Percentiles rank a stretch among this genome's conserved stretches.
Conservation (phyloP, 2,888 invertebrate species). For the Mactromeris polynyma region DNA sequence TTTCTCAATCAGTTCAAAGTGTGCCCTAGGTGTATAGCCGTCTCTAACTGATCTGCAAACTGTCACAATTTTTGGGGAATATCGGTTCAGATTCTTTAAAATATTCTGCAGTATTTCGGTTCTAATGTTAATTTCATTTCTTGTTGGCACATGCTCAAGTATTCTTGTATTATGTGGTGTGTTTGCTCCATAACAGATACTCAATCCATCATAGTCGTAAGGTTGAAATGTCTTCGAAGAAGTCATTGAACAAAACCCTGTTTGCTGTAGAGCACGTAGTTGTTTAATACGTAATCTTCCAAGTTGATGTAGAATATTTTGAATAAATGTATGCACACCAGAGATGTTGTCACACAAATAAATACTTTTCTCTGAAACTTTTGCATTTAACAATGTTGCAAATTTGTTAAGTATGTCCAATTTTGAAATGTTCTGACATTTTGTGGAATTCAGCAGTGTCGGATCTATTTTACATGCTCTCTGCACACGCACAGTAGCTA, state of each 20-base stretch:
- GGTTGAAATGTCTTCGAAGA: constrained; percentile 71
- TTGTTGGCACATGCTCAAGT: constrained; percentile 70
- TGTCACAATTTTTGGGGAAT: constrained; percentile 75
- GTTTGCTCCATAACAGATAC: constrained; percentile 79
- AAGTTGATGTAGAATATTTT: constrained; percentile 56
- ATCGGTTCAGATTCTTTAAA: constrained; percentile 59
- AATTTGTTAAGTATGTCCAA: neutral
- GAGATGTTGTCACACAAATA: neutral
- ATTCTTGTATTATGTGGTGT: constrained; percentile 72
- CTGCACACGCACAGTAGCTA: constrained; percentile 41
- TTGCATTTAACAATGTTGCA: neutral
- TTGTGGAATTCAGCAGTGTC: constrained; percentile 14
- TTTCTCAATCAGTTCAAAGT: constrained; percentile 76
- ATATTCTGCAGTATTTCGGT: constrained; percentile 65
- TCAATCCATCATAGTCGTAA: constrained; percentile 54
- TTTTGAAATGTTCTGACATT: constrained; percentile 11
- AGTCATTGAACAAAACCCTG: constrained; percentile 78
- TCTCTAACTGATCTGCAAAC: constrained; percentile 83
- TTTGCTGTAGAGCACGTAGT: constrained; percentile 66
- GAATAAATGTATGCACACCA: neutral
- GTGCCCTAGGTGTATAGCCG: constrained; percentile 82
- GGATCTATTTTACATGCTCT: constrained; percentile 46
- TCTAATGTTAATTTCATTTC: constrained; percentile 66
- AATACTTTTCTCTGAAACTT: constrained; percentile 1
- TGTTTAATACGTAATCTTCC: constrained; percentile 69